These are phyloP conservation scores for Seladonia tumulorum DNA, from an alignment of 2,888 invertebrate species.

Conservation along the genomic window DNA sequence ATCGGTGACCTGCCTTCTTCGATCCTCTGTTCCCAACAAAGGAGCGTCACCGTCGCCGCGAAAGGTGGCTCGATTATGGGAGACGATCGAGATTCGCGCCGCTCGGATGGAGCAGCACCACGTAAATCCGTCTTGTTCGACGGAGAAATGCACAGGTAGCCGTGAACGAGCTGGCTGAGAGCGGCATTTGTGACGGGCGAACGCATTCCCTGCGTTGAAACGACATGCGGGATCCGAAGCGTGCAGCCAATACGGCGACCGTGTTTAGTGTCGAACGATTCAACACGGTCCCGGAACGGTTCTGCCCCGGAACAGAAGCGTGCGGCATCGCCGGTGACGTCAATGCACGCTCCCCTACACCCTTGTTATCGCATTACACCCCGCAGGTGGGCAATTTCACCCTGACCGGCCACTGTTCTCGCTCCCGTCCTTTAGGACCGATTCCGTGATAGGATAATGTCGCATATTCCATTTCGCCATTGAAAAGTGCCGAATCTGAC, in stretches of 20 bases:
- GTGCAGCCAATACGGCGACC: slow-evolving; percentile 46
- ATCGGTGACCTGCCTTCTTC: slow-evolving; percentile 2
- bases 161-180: slow-evolving; percentile 24
- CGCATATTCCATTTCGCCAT: background rate
- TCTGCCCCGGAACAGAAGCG: slow-evolving; percentile 41
- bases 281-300: slow-evolving; percentile 39
- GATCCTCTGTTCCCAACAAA: background rate
- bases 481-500: background rate
- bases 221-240: slow-evolving; percentile 52
- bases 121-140: slow-evolving; percentile 32
- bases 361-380: slow-evolving; percentile 72
- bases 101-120: slow-evolving; percentile 14
- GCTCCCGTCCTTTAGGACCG: background rate
- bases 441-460: slow-evolving; percentile 4
- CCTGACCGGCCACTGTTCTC: slow-evolving; percentile 1
- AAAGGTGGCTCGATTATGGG: slow-evolving; percentile 1
- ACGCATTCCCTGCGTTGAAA: slow-evolving; percentile 34
- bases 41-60: background rate
- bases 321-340: slow-evolving; percentile 65
- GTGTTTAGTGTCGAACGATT: slow-evolving; percentile 54
- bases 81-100: background rate
- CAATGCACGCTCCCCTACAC: slow-evolving; percentile 69
- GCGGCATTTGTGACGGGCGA: slow-evolving; percentile 40
- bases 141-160: slow-evolving; percentile 21
- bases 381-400: slow-evolving; percentile 68